phyloP scores from a whole-genome alignment of 2,888 invertebrate genomes.

The Eupithecia subumbrata region DNA sequence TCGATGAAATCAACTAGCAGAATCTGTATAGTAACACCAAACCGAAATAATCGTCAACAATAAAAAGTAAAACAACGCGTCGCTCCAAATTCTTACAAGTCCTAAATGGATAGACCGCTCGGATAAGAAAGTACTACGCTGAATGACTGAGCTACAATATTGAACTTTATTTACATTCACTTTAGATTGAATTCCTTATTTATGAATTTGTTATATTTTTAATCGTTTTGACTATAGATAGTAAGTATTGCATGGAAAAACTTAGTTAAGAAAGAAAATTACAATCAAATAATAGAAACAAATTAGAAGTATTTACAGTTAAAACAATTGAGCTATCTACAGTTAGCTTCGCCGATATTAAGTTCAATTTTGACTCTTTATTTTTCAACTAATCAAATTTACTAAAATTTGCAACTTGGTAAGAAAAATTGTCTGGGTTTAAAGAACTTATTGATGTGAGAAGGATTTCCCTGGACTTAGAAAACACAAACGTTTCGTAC shows the following conservation, averaged over 20 bases:
- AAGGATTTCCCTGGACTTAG: no score
- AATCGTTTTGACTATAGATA: neutral
- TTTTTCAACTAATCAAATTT: no score
- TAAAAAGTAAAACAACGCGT: constrained; percentile 43
- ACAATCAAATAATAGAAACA: no score
- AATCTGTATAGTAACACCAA: constrained; percentile 29
- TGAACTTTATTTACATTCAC: neutral
- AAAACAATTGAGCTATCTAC: no score
- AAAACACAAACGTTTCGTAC: no score
- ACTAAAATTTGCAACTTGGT: neutral
- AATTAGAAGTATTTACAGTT: no score
- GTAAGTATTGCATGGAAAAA: no score
- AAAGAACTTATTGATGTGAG: neutral
- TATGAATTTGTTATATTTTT: neutral
- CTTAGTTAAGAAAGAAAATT: no score
- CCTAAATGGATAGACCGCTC: constrained; percentile 40
- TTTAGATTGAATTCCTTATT: neutral
- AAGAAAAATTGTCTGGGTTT: neutral
- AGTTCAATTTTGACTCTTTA: no score
- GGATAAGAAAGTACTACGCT: constrained; percentile 36
- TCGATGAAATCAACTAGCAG: constrained; percentile 25
- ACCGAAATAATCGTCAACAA: constrained; percentile 35
- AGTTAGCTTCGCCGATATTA: no score
- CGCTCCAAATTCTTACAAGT: constrained; percentile 51
- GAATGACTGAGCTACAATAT: neutral